Evolutionary conservation across 2,888 invertebrate genomes (phyloP).

Genomic region (Zygaena filipendulae): DNA sequence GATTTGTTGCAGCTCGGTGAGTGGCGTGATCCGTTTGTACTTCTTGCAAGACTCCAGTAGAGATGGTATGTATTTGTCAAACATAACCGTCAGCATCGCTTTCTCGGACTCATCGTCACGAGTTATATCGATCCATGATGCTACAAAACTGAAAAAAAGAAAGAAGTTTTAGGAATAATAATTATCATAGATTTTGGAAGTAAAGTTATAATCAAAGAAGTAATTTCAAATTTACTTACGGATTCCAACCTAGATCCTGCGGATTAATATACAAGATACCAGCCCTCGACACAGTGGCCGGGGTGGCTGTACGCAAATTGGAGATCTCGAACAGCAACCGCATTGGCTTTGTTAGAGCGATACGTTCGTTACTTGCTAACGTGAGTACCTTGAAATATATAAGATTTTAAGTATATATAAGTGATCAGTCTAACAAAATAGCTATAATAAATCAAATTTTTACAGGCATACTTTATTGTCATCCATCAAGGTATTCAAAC

Average conservation of each 20-base stretch:
- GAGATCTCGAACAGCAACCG: conserved; percentile 94
- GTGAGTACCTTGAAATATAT: conserved; percentile 74
- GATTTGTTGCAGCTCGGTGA: conserved; percentile 90
- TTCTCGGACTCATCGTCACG: conserved; percentile 78
- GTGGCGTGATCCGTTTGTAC: conserved; percentile 91
- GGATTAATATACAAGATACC: conserved; percentile 96
- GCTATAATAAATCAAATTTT: too few species aligned
- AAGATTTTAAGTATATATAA: not conserved
- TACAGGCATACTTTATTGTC: conserved; percentile 92
- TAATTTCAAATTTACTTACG: too few species aligned
- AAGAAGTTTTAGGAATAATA: not conserved
- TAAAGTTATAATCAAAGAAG: too few species aligned
- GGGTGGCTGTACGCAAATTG: conserved; percentile 89
- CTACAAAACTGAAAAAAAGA: conserved; percentile 73
- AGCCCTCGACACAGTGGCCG: conserved; percentile 94
- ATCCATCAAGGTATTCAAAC: conserved; percentile 96
- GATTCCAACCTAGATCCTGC: conserved; percentile 94
- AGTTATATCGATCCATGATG: conserved; percentile 88
- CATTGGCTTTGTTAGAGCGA: conserved; percentile 90
- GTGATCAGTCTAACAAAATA: too few species aligned
- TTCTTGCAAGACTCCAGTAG: conserved; percentile 80
- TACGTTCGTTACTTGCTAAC: conserved; percentile 93
- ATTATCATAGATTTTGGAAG: not conserved
- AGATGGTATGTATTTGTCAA: conserved; percentile 93
- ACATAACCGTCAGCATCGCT: conserved; percentile 84